These are phyloP conservation scores for Drosophila baimaii DNA, from an alignment of 1,140 invertebrate genomes.

Conservation along the genomic window DNA sequence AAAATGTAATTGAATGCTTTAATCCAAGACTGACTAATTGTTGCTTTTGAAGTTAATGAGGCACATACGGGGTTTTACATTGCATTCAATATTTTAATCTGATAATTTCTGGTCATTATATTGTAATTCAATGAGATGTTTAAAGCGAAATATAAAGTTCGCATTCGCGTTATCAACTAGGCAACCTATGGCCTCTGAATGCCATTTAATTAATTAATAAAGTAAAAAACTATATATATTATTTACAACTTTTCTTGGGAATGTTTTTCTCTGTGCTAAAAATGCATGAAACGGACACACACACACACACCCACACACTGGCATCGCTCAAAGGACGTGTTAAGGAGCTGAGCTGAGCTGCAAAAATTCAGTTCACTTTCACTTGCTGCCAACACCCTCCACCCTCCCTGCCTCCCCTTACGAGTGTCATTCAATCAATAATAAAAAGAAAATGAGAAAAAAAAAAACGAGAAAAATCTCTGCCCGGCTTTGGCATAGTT, in stretches of 20 bases:
- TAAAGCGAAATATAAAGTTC: neutral
- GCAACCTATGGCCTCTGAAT: neutral
- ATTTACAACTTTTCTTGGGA: no score
- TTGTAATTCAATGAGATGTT: neutral
- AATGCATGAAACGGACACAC: no score
- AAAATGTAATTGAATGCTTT: neutral
- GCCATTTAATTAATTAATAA: neutral
- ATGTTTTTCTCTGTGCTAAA: constrained; percentile 1
- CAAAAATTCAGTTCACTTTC: constrained; percentile 55
- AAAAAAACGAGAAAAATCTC: constrained; percentile 39
- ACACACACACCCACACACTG: constrained; percentile 6
- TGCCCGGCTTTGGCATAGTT: constrained; percentile 47
- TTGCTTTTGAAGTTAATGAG: neutral
- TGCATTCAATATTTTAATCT: neutral
- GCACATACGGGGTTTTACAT: neutral
- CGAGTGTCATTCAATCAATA: constrained; percentile 22
- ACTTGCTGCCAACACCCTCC: constrained; percentile 23
- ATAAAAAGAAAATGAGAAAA: neutral
- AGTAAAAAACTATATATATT: neutral
- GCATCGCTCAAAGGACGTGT: constrained; percentile 34
- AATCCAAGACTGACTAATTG: neutral
- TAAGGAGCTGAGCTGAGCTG: constrained; percentile 42
- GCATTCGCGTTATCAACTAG: neutral
- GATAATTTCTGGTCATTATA: neutral
- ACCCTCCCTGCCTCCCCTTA: neutral